Conservation (phyloP, 2,888 invertebrate genomes). For the Agrotis puta region DNA sequence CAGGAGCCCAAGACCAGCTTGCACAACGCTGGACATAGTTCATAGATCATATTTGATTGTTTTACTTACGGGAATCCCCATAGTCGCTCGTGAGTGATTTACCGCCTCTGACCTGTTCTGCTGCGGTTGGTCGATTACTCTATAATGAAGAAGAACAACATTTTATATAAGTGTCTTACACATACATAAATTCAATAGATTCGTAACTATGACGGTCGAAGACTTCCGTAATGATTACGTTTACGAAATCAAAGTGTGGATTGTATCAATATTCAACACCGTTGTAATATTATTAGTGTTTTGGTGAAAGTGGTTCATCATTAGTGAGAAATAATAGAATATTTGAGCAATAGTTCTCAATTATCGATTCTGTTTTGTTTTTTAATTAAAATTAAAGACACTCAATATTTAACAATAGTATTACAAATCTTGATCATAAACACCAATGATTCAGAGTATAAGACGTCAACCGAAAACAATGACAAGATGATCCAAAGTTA, state of each 20-base stretch:
- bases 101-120: conserved; percentile 69
- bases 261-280: conserved; percentile 51
- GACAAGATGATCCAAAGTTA: background rate
- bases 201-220: conserved; percentile 62
- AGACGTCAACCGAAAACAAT: too few species aligned
- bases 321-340: conserved; percentile 34
- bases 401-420: background rate
- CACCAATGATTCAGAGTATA: background rate
- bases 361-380: background rate
- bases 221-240: conserved; percentile 51
- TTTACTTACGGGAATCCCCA: conserved; percentile 76
- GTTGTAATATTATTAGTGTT: conserved; percentile 49
- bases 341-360: background rate
- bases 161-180: conserved; percentile 79
- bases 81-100: conserved; percentile 67
- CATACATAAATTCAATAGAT: conserved; percentile 73
- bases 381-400: background rate
- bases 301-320: conserved; percentile 49
- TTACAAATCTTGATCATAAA: background rate
- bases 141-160: conserved; percentile 70
- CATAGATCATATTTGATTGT: background rate
- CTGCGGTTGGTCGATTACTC: conserved; percentile 73
- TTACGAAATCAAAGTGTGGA: conserved; percentile 44
- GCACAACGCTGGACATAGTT: too few species aligned
- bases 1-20: too few species aligned